A percentile compares a stretch with the other conserved stretches of the same genome.
These are phyloP conservation scores for Nemoura dubitans DNA, from an alignment of 2,888 invertebrate genomes.

Conservation along the genomic window DNA sequence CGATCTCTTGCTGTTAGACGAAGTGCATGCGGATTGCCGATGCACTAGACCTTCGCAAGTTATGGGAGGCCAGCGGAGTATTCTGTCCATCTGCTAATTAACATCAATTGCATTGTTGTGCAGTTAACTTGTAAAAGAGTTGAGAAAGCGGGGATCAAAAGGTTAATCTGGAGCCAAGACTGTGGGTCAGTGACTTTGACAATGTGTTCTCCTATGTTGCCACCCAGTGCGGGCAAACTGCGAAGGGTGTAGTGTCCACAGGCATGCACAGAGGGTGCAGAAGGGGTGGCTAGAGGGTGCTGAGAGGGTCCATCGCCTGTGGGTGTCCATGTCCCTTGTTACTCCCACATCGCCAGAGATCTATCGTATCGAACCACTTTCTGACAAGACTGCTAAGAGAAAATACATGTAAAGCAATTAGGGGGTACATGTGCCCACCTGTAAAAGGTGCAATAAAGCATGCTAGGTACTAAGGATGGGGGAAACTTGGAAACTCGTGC, in stretches of 20 bases:
- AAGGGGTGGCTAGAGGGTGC: too few species aligned
- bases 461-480: too few species aligned
- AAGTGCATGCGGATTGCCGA: background rate
- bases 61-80: background rate
- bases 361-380: too few species aligned
- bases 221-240: background rate
- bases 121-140: background rate
- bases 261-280: too few species aligned
- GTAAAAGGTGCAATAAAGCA: too few species aligned
- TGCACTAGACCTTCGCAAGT: constrained; percentile 1
- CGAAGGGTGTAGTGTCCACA: background rate
- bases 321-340: too few species aligned
- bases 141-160: background rate
- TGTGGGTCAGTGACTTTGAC: background rate
- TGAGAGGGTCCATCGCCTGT: too few species aligned
- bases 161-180: background rate
- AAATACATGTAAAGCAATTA: too few species aligned
- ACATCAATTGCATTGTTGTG: background rate
- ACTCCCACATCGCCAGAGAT: too few species aligned
- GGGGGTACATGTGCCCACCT: too few species aligned
- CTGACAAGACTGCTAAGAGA: too few species aligned
- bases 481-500: too few species aligned
- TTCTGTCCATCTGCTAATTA: background rate
- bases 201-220: background rate
- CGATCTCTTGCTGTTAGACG: background rate